These are phyloP conservation scores for Geotrupes spiniger DNA, from an alignment of 2,888 invertebrate species.

Conservation along the genomic window DNA sequence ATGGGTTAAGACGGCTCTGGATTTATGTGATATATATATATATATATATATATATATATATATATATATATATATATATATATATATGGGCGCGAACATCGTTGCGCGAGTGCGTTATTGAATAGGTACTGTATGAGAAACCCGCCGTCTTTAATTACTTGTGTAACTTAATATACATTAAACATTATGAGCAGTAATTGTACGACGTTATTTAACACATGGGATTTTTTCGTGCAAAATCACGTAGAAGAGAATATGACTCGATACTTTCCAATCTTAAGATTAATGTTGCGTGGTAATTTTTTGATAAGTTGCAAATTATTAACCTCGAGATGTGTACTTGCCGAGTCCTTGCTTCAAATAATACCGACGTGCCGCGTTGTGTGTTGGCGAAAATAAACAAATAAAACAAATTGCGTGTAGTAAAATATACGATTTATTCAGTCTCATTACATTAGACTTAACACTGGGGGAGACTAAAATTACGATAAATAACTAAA, in stretches of 20 bases:
- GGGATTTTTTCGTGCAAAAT: not conserved
- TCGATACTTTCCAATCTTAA: not conserved
- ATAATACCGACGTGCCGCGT: constrained; percentile 10
- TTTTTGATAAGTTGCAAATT: constrained; percentile 1
- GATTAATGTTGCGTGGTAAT: not conserved
- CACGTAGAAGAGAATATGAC: not conserved
- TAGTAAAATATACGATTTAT: constrained; percentile 46
- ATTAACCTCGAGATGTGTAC: constrained; percentile 32
- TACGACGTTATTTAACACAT: too few relatives aligned
- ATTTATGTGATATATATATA: too few relatives aligned
- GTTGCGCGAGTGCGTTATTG: too few relatives aligned
- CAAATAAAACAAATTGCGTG: constrained; percentile 12
- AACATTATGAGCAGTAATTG: too few relatives aligned
- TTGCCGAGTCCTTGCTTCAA: constrained; percentile 32
- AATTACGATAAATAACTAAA: constrained; percentile 41
- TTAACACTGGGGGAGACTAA: constrained; percentile 40
- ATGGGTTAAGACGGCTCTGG: too few relatives aligned
- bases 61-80: too few relatives aligned
- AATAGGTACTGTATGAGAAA: too few relatives aligned
- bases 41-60: too few relatives aligned
- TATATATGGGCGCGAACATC: too few relatives aligned
- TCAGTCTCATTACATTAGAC: constrained; percentile 48
- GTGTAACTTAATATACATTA: too few relatives aligned
- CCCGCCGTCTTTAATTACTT: too few relatives aligned
- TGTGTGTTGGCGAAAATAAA: not conserved